phyloP scores from a whole-genome alignment of 1,140 invertebrate species.

The Macrocentrus cingulum region DNA sequence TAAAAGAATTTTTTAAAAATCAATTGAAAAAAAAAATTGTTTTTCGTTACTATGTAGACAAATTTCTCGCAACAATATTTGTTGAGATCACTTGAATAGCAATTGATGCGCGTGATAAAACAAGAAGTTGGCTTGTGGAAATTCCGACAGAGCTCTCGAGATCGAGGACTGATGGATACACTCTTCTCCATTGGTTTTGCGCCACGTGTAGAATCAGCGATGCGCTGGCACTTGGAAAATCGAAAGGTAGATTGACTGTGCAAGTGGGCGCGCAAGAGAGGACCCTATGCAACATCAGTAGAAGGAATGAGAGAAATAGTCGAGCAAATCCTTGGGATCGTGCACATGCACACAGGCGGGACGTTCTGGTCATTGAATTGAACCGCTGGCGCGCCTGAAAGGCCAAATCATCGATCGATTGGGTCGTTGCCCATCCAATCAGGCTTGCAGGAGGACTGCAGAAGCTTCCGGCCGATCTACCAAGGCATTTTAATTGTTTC shows the following conservation, averaged over 20 bases:
- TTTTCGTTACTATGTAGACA: no score
- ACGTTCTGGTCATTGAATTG: no score
- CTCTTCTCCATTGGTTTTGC: not conserved
- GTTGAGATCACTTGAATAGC: no score
- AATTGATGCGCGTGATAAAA: no score
- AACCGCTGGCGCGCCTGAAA: no score
- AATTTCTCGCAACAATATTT: no score
- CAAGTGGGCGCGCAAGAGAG: not conserved
- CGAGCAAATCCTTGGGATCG: not conserved
- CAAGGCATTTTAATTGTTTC: slow-evolving; percentile 31
- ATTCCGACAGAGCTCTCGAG: no score
- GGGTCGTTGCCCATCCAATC: slow-evolving; percentile 34
- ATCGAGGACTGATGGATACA: slow-evolving; percentile 4
- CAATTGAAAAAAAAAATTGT: no score
- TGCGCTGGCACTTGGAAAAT: slow-evolving; percentile 19
- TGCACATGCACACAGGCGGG: slow-evolving; percentile 1
- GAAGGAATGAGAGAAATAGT: slow-evolving; percentile 14
- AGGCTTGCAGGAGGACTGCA: slow-evolving; percentile 21
- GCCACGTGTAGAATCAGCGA: not conserved
- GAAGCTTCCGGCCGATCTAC: slow-evolving; percentile 24
- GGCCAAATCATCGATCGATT: slow-evolving; percentile 25
- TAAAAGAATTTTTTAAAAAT: no score
- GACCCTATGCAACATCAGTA: no score
- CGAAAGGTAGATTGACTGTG: slow-evolving; percentile 27
- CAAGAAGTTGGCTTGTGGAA: no score